Conservation (phyloP, 2,113 vertebrate species). For the Sterna hirundo region DNA sequence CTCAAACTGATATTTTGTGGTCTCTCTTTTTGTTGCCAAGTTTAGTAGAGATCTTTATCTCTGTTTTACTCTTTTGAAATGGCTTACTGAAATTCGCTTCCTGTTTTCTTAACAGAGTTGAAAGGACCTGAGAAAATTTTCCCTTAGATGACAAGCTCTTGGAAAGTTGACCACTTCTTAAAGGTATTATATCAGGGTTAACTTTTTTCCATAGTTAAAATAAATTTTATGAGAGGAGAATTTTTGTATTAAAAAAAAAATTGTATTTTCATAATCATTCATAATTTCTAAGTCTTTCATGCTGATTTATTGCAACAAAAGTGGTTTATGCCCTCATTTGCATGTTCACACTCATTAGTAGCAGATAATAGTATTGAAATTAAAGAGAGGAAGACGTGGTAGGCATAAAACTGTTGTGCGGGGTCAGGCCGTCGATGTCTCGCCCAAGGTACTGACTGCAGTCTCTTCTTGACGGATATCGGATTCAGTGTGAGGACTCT, state of each 20-base stretch:
- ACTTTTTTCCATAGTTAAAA: not conserved
- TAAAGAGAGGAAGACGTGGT: not conserved
- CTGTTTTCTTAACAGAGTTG: conserved; percentile 38
- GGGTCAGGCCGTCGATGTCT: rapidly evolving
- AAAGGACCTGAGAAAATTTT: conserved; percentile 38
- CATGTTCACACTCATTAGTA: not conserved
- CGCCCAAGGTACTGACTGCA: not conserved
- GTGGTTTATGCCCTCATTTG: not conserved
- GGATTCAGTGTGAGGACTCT: not conserved
- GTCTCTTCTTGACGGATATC: too few species aligned
- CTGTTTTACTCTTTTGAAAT: not conserved
- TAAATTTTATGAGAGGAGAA: not conserved
- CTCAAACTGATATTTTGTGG: not conserved
- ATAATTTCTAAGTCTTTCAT: not conserved
- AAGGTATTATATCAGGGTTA: not conserved
- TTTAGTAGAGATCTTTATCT: conserved; percentile 8
- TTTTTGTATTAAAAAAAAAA: not conserved
- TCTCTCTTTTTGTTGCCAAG: not conserved
- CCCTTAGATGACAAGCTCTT: conserved; percentile 2
- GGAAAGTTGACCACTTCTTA: not conserved
- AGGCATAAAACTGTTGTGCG: not conserved
- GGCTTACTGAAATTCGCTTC: conserved; percentile 33
- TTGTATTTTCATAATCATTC: not conserved
- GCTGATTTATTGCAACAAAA: not conserved
- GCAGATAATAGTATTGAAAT: not conserved